Evolutionary conservation across 2,888 invertebrate species (phyloP).

Genomic region (Macrosiphum euphorbiae): DNA sequence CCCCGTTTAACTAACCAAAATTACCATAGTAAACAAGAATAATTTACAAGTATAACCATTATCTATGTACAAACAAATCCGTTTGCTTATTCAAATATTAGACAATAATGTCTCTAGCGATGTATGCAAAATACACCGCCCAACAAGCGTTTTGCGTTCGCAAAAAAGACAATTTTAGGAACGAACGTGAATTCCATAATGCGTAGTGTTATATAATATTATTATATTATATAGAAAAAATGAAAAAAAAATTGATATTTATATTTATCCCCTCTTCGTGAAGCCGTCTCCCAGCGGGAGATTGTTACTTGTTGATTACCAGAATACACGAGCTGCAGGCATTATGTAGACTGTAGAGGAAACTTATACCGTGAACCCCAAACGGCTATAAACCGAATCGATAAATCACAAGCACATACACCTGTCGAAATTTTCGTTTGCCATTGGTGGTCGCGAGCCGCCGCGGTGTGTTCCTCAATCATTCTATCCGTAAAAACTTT

Average conservation of each 20-base stretch:
- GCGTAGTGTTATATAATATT: background rate
- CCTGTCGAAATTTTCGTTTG: constrained; percentile 57
- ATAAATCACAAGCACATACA: constrained; percentile 59
- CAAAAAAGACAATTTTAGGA: background rate
- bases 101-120: background rate
- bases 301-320: constrained; percentile 59
- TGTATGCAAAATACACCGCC: background rate
- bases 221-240: background rate
- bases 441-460: constrained; percentile 38
- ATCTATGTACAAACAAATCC: background rate
- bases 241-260: constrained; percentile 19
- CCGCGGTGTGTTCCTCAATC: background rate
- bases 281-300: constrained; percentile 49
- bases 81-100: background rate
- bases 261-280: background rate
- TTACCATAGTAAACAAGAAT: background rate
- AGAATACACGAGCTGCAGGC: constrained; percentile 27
- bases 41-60: background rate
- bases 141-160: background rate
- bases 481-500: background rate
- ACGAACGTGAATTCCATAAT: background rate
- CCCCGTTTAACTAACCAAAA: background rate
- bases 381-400: constrained; percentile 54
- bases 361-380: background rate
- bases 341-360: background rate